phyloP scores from a whole-genome alignment of 2,888 invertebrate species.

The Lucinisca nassula region DNA sequence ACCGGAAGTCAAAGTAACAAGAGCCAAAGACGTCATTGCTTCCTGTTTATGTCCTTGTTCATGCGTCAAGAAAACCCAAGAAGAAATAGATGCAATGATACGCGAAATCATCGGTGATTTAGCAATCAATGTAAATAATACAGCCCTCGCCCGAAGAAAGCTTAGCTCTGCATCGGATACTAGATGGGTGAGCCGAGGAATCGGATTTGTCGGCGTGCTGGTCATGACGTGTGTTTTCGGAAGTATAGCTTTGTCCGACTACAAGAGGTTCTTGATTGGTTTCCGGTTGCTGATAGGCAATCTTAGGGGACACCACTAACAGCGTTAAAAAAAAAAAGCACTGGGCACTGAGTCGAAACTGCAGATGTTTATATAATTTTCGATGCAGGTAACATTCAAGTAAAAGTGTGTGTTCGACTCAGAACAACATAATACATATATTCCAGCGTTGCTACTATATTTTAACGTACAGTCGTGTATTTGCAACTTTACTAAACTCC shows the following conservation, averaged over 20 bases:
- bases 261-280: background rate
- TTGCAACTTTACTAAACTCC: too few species aligned
- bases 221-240: slow-evolving; percentile 54
- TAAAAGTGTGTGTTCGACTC: too few species aligned
- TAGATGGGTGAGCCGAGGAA: slow-evolving; percentile 42
- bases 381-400: too few species aligned
- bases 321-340: too few species aligned
- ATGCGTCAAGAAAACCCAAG: slow-evolving; percentile 6
- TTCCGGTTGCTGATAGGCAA: background rate
- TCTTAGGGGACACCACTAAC: background rate
- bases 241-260: slow-evolving; percentile 45
- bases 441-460: too few species aligned
- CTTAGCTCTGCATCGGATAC: slow-evolving; percentile 37
- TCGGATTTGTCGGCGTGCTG: slow-evolving; percentile 44
- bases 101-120: slow-evolving; percentile 11
- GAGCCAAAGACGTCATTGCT: background rate
- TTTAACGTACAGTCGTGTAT: too few species aligned
- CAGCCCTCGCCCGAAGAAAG: slow-evolving; percentile 32
- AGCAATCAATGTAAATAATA: background rate
- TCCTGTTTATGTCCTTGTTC: slow-evolving; percentile 33
- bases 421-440: too few species aligned
- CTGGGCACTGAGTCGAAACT: too few species aligned
- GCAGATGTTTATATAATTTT: too few species aligned
- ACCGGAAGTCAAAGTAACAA: background rate
- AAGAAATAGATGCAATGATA: slow-evolving; percentile 10